Evolutionary conservation across 1,140 invertebrate species (phyloP), one percentile per base, ranked within the genome.

Genomic region (Drosophila subobscura): DNA sequence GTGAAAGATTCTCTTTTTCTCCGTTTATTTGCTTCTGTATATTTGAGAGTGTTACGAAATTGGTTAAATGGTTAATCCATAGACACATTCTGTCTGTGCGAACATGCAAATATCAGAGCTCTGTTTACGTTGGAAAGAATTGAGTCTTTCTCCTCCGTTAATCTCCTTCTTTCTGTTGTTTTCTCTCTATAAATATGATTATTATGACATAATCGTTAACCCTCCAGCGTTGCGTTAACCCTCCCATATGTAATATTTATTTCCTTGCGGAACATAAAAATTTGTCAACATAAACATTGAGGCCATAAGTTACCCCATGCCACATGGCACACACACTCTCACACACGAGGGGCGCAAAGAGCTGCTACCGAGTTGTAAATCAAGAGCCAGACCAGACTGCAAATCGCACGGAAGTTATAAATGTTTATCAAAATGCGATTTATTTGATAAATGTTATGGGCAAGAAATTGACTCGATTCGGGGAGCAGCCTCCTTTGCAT

Each of bases 341-440:
- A 59, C 58, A 29, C 27, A 49, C 27, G 37, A 25, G 7, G 42
- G 54, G 47, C 37, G 37, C 16, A 20, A 20, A 20, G 16, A 20
- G 16, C 42, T 40, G 52, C 55, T 75, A 66, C 72, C 45, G 55
- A 58, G 72, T 50, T 75, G 61, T 80, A 80, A 80, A 81, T 80
- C 78, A 80, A 56, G 42, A 52, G 44, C 37, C 59, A 40, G 59
- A 22, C 14, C 41, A 40, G 33, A 57, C 57, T 55, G 52, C 78
- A 77, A 83, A 78, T 78, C 75, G 81, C 63, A 88, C 81, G 81
- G 83, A 85, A 89, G 79, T 89, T 84, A 89, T 89, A 58, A 84
- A 89, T 89, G 84, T 68, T 63, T 71, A 84, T 79, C 76, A 71
- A 72, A 77, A 67, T 53, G 73, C 65, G 65, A 89, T 89, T 84